Base-by-base conservation (phyloP, 2,888 invertebrate genomes). In the Phyto melanocephala region DNA sequence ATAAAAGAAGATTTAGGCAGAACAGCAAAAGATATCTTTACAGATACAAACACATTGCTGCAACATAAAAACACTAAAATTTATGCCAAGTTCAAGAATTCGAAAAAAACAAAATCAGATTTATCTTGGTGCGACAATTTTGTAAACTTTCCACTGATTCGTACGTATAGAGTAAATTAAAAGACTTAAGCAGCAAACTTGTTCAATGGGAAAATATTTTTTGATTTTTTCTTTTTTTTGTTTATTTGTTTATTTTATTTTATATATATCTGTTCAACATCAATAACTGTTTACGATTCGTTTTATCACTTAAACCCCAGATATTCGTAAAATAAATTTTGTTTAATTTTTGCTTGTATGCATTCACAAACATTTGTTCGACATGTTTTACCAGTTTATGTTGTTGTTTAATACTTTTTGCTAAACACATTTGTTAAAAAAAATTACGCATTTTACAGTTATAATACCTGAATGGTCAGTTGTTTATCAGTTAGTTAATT, bases 391-490 rank as follows among this genome's bases (percentile, higher is more conserved):
- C 50, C 17, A 40, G 79, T 79, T 79, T 52, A 45, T 52, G 5
- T 62, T 33, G 20, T 63, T 58, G 22, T 22, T 45, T 17, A 1
- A 28, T 28, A 10, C 50, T 50, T 47, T 0, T 50, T 20, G 8
- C 17, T 50, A 5, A 35, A 52, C 40, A 17, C n/a, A 63, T 10
- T 63, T 56, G 28, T 33, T 15, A 63, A 15, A 60, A 42, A 74
- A 45, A 67, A 62, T 80, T 76, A 82, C 82, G 82, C 82, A 82
- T 62, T 76, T 79, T 79, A 82, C 82, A n/a, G 79, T 82, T 82
- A 71, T 54, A 47, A 24, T 8, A 22, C 47, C 45, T 45, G 33
- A 54, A 13, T 37, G 70, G 52, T 35, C n/a, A 42, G n/a, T 35
- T 50, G 62, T 17, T 17, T 35, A 24, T 22, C 15, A 11, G 22